These are phyloP conservation scores for Auanema freiburgensis DNA, from an alignment of 2,888 invertebrate species.

Conservation along the genomic window DNA sequence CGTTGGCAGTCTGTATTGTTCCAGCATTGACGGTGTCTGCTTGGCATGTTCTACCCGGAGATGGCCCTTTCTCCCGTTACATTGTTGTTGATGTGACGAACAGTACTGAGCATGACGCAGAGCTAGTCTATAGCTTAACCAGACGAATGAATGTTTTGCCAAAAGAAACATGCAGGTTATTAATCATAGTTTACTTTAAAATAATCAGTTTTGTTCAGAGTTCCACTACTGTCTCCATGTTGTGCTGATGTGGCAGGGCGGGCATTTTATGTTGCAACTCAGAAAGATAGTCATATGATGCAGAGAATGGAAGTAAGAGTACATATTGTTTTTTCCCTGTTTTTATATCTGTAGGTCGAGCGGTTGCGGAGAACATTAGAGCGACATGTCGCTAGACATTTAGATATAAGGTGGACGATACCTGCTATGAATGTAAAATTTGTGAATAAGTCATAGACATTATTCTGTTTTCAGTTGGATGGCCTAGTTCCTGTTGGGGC, in stretches of 20 bases:
- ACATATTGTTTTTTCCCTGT: background rate
- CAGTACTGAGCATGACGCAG: constrained; percentile 59
- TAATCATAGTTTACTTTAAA: too few relatives aligned
- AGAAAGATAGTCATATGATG: constrained; percentile 59
- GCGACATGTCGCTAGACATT: constrained; percentile 55
- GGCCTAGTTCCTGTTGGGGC: constrained; percentile 62
- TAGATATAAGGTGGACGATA: constrained; percentile 61
- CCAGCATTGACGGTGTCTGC: constrained; percentile 62
- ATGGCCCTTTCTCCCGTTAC: constrained; percentile 50
- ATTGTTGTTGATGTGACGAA: constrained; percentile 62
- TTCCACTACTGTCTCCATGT: constrained; percentile 63
- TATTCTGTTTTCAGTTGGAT: constrained; percentile 39
- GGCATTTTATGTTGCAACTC: constrained; percentile 54
- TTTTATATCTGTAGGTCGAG: constrained; percentile 30
- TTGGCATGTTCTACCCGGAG: constrained; percentile 60
- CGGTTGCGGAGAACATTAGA: constrained; percentile 52
- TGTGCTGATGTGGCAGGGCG: constrained; percentile 56
- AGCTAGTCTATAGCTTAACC: constrained; percentile 52
- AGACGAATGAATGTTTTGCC: constrained; percentile 57
- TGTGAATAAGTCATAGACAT: background rate
- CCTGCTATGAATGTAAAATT: constrained; percentile 42
- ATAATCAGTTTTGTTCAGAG: constrained; percentile 31
- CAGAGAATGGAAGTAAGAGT: constrained; percentile 51
- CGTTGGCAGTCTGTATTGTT: constrained; percentile 58
- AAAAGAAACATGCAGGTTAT: constrained; percentile 58